These are phyloP conservation scores for Drosophila pandora DNA, from an alignment of 1,140 invertebrate genomes.

Conservation along the genomic window DNA sequence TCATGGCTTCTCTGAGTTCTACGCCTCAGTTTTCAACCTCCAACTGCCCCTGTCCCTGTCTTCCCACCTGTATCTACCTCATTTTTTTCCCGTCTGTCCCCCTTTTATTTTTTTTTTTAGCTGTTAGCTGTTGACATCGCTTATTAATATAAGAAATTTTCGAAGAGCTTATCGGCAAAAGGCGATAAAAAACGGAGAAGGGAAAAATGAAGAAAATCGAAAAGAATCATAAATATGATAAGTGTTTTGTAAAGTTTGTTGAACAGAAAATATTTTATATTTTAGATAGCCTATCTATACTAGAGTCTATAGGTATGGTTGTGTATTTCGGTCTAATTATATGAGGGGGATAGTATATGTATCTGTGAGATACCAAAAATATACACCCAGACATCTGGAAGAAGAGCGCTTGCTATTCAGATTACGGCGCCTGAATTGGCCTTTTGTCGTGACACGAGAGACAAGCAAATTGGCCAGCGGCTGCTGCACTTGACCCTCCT, in stretches of 20 bases:
- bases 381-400: background rate
- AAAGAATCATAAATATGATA: slow-evolving; percentile 8
- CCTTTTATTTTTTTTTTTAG: slow-evolving; percentile 9
- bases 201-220: slow-evolving; percentile 19
- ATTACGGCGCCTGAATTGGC: slow-evolving; percentile 37
- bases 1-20: slow-evolving; percentile 15
- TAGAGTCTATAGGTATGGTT: too few relatives aligned
- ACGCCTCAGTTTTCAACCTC: background rate
- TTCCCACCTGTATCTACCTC: background rate
- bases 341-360: background rate
- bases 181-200: slow-evolving; percentile 29
- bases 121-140: slow-evolving; percentile 54
- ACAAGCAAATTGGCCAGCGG: slow-evolving; percentile 72
- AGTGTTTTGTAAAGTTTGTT: background rate
- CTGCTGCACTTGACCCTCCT: slow-evolving; percentile 74
- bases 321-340: slow-evolving; percentile 11
- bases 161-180: slow-evolving; percentile 60
- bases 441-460: slow-evolving; percentile 52
- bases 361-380: slow-evolving; percentile 2
- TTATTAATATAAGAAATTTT: slow-evolving; percentile 58
- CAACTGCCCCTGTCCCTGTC: too few relatives aligned
- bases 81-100: background rate
- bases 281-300: background rate
- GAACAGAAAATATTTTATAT: background rate
- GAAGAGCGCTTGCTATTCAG: slow-evolving; percentile 10